Base-by-base conservation (phyloP, 2,113 vertebrate genomes). In the Microcebus murinus region DNA sequence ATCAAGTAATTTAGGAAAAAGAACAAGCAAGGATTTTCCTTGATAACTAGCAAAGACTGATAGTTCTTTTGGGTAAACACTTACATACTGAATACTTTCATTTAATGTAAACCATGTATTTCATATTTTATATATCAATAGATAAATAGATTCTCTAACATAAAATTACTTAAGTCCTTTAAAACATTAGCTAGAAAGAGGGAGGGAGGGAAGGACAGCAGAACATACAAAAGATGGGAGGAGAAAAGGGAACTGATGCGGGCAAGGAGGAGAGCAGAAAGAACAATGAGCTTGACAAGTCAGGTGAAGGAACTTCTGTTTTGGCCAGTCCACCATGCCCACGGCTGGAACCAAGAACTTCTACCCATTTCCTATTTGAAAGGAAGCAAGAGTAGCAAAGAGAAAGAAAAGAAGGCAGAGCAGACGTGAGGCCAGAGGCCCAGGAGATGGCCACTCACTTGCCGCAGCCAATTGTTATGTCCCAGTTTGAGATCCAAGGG, bases 391-490 rank as follows among this genome's bases (percentile, higher is more conserved):
- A 50, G 20, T 0, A 77, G 27, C 61, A n/a, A 20, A 79, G 29
- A 57, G 70, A 80, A 67, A 71, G 71, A 25, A 63, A 61, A 90
- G 57, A 34, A 34, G 14, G 27, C 59, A 42, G 61, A 25, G 7
- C 5, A 65, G 76, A 70, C 68, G 6, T 0, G 1, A 0, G 5
- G 59, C 3, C 8, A 77, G 71, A 39, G 45, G 42, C 42, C 74
- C 18, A 4, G 7, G 20, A 9, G 39, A 17, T 0, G 2, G n/a
- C 8, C 34, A 0, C 74, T 82, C 80, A 99, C 99, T 98, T 99
- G 99, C 52, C 99, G 98, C 88, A 99, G 98, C 99, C 99, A 99
- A 96, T 99, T 99, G 98, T 99, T 99, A 97, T 99, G 99, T 48
- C 99, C 99, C 97, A 99, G 99, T 93, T 99, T 99, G 95, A 99